Evolutionary conservation across 2,888 invertebrate species (phyloP), one percentile per base, ranked within the genome.

Genomic region (Strigamia crassipes): DNA sequence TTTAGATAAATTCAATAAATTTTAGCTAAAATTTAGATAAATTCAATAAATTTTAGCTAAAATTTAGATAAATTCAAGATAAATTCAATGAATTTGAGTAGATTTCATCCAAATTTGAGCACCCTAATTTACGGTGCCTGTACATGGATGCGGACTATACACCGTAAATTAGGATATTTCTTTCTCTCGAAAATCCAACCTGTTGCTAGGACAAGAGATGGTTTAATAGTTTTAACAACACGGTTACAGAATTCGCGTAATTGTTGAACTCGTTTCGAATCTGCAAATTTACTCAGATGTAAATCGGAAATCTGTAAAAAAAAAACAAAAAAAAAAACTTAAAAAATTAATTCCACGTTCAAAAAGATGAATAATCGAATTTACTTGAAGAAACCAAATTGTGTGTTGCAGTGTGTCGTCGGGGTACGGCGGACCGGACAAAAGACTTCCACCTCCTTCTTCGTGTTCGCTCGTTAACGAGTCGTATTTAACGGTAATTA

Each of bases 231-330:
- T 86, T 91, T 90, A 0, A 96, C 89, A 46, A 94, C 94, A 83
- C 89, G 89, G 84, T 92, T 91, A 88, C 94, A 94, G 89, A 96
- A 96, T 86, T 93, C 92, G 86, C 91, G 91, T 82, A 96, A 91
- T 85, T 96, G 93, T 42, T 91, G 90, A 86, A 93, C 92, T 86
- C 96, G 90, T 12, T 90, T 89, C 61, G 91, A 91, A 87, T 95
- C 95, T 86, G 92, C 91, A 87, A 94, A 95, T 88, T 93, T 92
- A 87, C 96, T 96, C 83, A 96, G 92, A 87, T 96, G 96, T 84
- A 96, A 91, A 88, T 96, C 96, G 83, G 95, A 93, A 86, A 96
- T 92, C 95, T 96, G 87, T 79, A 90, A 88, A 83, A 80, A 83
- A 83, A 82, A 78, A 34, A 83, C 34, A 15, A 79, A 79, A 41